These are phyloP conservation scores for Pachycephus smyrnensis DNA, from an alignment of 2,888 invertebrate genomes.

Conservation along the genomic window DNA sequence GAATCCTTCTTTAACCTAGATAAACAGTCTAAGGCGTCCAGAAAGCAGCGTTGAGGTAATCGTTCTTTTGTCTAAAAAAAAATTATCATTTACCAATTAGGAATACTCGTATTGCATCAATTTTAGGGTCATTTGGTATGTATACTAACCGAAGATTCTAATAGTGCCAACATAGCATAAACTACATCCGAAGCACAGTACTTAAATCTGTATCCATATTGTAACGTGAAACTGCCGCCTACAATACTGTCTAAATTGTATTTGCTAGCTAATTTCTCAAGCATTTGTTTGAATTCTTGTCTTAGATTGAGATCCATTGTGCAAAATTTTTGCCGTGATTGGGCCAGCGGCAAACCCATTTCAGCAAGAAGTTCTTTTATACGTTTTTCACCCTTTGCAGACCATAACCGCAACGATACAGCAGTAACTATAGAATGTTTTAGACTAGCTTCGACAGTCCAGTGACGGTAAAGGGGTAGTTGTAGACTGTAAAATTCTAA, in stretches of 20 bases:
- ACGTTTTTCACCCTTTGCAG: conserved; percentile 83
- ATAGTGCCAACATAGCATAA: conserved; percentile 81
- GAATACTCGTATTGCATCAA: conserved; percentile 8
- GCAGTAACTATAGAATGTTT: conserved; percentile 84
- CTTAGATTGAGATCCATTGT: conserved; percentile 91
- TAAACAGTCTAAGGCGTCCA: conserved; percentile 78
- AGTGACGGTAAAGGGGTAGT: conserved; percentile 88
- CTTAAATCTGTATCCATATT: conserved; percentile 84
- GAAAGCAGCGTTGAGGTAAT: conserved; percentile 76
- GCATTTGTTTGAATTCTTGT: conserved; percentile 78
- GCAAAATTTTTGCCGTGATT: conserved; percentile 86
- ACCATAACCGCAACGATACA: conserved; percentile 87
- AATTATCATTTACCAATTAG: conserved; percentile 10
- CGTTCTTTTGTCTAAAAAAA: conserved; percentile 70
- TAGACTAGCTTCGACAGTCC: conserved; percentile 90
- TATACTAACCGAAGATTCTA: conserved; percentile 77
- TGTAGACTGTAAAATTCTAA: conserved; percentile 67
- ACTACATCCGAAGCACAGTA: conserved; percentile 88
- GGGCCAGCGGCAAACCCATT: conserved; percentile 87
- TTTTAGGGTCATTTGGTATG: neutral
- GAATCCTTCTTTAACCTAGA: conserved; percentile 73
- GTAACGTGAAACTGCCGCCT: conserved; percentile 83
- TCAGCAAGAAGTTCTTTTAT: conserved; percentile 89
- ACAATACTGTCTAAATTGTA: conserved; percentile 79
- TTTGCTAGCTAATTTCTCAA: conserved; percentile 75